phyloP scores from a whole-genome alignment of 2,113 vertebrate genomes.

The Urocynchramus pylzowi region DNA sequence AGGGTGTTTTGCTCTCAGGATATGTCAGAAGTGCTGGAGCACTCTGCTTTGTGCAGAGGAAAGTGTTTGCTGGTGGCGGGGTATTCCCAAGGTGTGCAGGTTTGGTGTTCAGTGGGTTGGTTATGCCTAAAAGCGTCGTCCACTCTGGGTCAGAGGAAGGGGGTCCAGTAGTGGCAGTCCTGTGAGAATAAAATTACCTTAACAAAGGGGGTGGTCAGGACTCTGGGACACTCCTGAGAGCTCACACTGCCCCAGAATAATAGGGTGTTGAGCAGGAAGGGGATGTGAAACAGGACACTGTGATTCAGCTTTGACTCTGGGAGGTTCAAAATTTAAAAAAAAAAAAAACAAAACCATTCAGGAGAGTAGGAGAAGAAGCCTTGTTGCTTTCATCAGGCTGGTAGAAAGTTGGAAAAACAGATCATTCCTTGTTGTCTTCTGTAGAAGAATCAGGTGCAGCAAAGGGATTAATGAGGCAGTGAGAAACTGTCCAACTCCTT shows the following conservation, averaged over 20 bases:
- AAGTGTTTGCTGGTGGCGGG: neutral
- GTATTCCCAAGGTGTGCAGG: neutral
- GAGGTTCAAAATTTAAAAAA: neutral
- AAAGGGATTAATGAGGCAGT: neutral
- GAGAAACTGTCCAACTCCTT: neutral
- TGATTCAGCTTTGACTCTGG: neutral
- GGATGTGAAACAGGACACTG: neutral
- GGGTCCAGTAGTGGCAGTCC: neutral
- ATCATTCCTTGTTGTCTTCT: neutral
- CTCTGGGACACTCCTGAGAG: neutral
- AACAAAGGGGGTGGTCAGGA: neutral
- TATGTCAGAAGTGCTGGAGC: neutral
- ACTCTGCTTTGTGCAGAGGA: neutral
- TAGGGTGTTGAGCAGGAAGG: neutral
- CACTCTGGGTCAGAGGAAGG: neutral
- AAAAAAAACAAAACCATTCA: too few species aligned
- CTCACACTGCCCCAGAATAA: neutral
- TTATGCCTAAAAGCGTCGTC: neutral
- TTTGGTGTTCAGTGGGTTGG: neutral
- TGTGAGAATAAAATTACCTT: neutral
- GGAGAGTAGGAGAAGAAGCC: neutral
- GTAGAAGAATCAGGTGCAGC: neutral
- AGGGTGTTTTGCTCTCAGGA: neutral
- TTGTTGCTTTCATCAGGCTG: neutral
- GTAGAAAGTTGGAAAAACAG: neutral